Evolutionary conservation across 2,888 invertebrate species (phyloP), one percentile per base, ranked within the genome.

Genomic region (Ephialtes manifestator): DNA sequence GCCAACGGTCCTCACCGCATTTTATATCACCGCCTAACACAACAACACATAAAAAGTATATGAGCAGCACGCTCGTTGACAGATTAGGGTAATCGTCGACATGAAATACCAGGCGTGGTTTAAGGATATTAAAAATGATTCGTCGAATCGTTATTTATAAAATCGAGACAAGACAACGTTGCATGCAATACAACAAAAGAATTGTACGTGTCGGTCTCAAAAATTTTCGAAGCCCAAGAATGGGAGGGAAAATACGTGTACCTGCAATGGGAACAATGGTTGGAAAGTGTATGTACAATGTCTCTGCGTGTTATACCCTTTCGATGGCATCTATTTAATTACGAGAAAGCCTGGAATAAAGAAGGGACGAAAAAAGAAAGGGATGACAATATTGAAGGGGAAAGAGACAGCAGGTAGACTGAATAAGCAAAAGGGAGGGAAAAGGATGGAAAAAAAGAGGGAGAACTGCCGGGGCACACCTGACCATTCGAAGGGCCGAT

Each of bases 401-500:
- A 58, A 43, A 55, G 51, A 39, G 58, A 68, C 39, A 65, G 51
- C 35, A 81, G 39, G 53, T 39, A 63, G 67, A 51, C 13, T 20
- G 11, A 48, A 68, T n/a, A 48, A 35, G 28, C 48, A 13, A 77
- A 72, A 15, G 51, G 18, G 58, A 67, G 51, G 31, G 20, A 55
- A 68, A 60, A 39, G 28, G 39, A 18, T 3, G 39, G 39, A 20
- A 0, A 24, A 15, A 39, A 28, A 43, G 60, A 63, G 48, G 39
- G 28, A 39, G 43, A 46, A 24, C 43, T 39, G 1, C 65, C 20
- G 46, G 11, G 48, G 77, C 84, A 87, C 89, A 88, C 88, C 88
- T 89, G 89, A 89, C 88, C 78, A 71, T 48, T 11, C 48, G n/a
- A 31, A 48, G 48, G 46, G 18, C 31, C 48, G 75, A 48, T 48